phyloP scores from a whole-genome alignment of 2,888 invertebrate species.

The Tetrapedia diversipes region DNA sequence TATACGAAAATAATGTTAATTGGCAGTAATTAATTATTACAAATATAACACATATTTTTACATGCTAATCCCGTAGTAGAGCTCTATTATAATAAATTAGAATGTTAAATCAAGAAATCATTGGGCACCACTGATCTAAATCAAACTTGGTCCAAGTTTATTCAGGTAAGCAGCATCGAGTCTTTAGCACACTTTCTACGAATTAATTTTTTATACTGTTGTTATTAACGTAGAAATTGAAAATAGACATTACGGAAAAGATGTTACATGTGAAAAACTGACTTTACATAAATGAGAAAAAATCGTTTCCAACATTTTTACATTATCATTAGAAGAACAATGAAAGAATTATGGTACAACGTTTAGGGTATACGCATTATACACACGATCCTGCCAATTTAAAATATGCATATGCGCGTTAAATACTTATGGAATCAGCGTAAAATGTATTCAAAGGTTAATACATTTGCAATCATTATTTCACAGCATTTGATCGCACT shows the following conservation, averaged over 20 bases:
- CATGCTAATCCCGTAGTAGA: background rate
- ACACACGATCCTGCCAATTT: too few relatives aligned
- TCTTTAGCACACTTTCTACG: conserved; percentile 10
- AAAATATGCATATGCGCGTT: background rate
- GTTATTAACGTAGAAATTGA: background rate
- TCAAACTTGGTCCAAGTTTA: conserved; percentile 12
- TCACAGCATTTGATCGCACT: background rate
- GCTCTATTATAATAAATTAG: background rate
- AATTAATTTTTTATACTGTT: background rate
- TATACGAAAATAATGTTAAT: background rate
- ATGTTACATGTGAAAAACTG: background rate
- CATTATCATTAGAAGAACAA: too few relatives aligned
- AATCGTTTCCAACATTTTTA: too few relatives aligned
- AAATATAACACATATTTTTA: background rate
- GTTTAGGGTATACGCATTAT: too few relatives aligned
- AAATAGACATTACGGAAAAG: background rate
- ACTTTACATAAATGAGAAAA: background rate
- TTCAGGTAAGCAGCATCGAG: background rate
- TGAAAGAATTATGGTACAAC: too few relatives aligned
- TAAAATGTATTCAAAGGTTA: background rate
- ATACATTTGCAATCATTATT: background rate
- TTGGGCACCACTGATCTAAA: conserved; percentile 6
- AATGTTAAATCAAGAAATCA: background rate
- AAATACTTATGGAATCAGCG: background rate
- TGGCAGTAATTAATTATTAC: background rate